Evolutionary conservation across 1,140 invertebrate genomes (phyloP).

Genomic region (Leguminivora glycinivorella): DNA sequence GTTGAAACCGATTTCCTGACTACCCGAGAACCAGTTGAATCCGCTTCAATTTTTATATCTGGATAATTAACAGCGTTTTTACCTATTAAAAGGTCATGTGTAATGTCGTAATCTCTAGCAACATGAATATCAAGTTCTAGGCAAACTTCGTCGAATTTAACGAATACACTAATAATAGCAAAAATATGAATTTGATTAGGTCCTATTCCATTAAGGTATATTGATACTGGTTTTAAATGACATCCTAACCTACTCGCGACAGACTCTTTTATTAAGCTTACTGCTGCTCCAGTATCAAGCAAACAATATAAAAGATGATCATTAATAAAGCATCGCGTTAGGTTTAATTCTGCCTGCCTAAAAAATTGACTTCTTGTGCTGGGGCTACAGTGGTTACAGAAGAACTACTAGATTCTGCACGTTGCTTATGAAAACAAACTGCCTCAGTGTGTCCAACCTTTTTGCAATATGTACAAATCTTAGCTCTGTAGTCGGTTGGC

Average conservation of each 20-base stretch:
- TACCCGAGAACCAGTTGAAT: background rate
- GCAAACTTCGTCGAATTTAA: conserved; percentile 17
- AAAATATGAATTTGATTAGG: background rate
- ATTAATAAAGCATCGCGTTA: conserved; percentile 2
- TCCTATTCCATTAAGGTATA: conserved; percentile 12
- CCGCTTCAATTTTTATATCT: conserved; percentile 4
- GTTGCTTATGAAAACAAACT: background rate
- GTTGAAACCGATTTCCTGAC: background rate
- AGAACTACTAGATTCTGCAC: background rate
- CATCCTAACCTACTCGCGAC: background rate
- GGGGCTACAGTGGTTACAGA: too few species aligned
- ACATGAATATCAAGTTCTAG: conserved; percentile 16
- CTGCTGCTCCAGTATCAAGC: conserved; percentile 23
- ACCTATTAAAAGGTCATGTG: conserved; percentile 20
- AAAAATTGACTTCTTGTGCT: conserved; percentile 19
- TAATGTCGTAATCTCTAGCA: background rate
- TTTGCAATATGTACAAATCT: background rate
- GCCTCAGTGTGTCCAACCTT: conserved; percentile 4
- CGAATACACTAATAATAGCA: background rate
- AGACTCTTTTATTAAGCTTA: conserved; percentile 20
- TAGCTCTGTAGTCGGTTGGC: background rate
- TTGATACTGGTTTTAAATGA: background rate
- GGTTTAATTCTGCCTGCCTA: conserved; percentile 13
- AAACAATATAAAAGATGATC: background rate
- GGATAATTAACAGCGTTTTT: background rate